Evolutionary conservation across 2,113 vertebrate genomes (phyloP).

Genomic region (Pimephales promelas): DNA sequence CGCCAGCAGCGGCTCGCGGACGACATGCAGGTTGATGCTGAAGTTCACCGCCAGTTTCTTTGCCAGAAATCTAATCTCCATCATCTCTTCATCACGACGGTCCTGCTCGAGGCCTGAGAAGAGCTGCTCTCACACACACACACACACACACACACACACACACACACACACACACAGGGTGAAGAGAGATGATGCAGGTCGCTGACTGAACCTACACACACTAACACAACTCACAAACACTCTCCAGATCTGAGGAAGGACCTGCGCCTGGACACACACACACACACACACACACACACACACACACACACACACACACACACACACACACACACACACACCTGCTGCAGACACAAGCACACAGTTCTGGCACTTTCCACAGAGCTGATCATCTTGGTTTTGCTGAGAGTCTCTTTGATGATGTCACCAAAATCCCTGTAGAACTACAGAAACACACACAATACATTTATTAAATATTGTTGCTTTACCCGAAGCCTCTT

Average conservation of each 20-base stretch:
- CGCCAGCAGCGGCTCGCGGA: conserved; percentile 78
- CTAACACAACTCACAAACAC: too few species aligned
- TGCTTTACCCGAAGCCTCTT: too few species aligned
- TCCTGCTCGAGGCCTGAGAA: conserved; percentile 73
- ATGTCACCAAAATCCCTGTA: conserved; percentile 88
- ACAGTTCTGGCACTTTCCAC: conserved; percentile 81
- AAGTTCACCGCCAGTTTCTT: conserved; percentile 85
- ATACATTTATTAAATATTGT: too few species aligned
- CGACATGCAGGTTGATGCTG: conserved; percentile 78
- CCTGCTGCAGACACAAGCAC: conserved; percentile 87
- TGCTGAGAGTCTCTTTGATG: conserved; percentile 86
- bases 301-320: too few species aligned
- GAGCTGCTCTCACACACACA: conserved; percentile 63
- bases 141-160: conserved; percentile 48
- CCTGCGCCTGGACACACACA: too few species aligned
- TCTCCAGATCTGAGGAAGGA: too few species aligned
- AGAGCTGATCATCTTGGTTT: conserved; percentile 77
- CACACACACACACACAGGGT: neutral
- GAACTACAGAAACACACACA: conserved; percentile 67
- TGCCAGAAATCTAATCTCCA: conserved; percentile 83
- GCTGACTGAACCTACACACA: too few species aligned
- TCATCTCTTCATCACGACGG: conserved; percentile 66
- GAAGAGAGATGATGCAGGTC: too few species aligned
- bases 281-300: too few species aligned
- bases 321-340: conserved; percentile 58